phyloP scores from a whole-genome alignment of 92 coral and sea anemone genomes.

The Epizoanthus stellaris region DNA sequence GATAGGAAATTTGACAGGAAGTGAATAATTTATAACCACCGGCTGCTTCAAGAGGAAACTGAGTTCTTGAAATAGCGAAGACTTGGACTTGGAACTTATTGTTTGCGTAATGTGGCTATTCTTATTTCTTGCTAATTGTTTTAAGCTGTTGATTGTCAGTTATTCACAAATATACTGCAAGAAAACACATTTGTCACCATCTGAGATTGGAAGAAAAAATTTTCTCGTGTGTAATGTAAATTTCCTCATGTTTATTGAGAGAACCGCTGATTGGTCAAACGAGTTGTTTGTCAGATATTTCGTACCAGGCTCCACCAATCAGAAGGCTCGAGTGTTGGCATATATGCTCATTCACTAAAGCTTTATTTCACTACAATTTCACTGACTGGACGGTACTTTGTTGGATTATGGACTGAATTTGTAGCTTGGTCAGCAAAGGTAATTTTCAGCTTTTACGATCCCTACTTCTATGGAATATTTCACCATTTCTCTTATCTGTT shows the following conservation, averaged over 20 bases:
- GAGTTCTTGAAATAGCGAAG: constrained; percentile 17
- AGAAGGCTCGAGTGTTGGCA: constrained; percentile 22
- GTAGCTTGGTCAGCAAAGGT: constrained; percentile 28
- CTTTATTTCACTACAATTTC: constrained; percentile 38
- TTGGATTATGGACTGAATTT: not conserved
- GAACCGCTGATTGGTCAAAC: constrained; percentile 24
- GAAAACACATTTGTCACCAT: not conserved
- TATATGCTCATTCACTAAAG: constrained; percentile 41
- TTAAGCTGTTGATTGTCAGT: constrained; percentile 33
- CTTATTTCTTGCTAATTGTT: not conserved
- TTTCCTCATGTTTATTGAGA: constrained; percentile 23
- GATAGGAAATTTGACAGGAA: constrained; percentile 43
- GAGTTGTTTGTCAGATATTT: constrained; percentile 32
- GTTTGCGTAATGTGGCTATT: not conserved
- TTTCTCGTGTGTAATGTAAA: constrained; percentile 40
- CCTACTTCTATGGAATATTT: not conserved
- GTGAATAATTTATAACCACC: constrained; percentile 44
- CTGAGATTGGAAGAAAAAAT: constrained; percentile 24
- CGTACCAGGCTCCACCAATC: constrained; percentile 30
- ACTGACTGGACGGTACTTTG: constrained; percentile 21
- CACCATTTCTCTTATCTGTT: constrained; percentile 25
- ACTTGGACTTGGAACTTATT: not conserved
- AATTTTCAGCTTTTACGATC: constrained; percentile 26
- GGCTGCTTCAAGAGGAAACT: constrained; percentile 32
- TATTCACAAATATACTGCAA: constrained; percentile 19